Base-by-base conservation (phyloP, 2,888 invertebrate species). In the Melinaea marsaeus region DNA sequence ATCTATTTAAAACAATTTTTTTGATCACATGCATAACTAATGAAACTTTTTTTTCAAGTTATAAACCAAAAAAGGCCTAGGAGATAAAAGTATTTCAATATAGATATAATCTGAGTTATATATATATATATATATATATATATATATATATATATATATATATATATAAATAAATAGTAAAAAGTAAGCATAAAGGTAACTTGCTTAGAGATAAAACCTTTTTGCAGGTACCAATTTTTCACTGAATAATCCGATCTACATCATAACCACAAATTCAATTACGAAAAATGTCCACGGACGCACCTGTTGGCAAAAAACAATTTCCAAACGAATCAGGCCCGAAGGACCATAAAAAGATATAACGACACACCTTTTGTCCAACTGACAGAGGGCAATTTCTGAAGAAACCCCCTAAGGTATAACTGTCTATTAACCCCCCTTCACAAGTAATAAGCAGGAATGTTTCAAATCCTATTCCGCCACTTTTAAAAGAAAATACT, bases 291-390 rank as follows among this genome's bases (percentile, higher is more conserved):
- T 65, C 58, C 60, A 22, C 65, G 63, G 59, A 46, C 62, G 70
- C 73, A 76, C 77, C 79, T 78, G 80, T 75, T 73, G 76, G 75
- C 68, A 64, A 74, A 76, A 79, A 78, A 77, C 74, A 80, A 79
- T 80, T 80, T 77, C 66, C 69, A 63, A 71, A 69, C 65, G 73
- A 74, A 81, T 79, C 77, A 74, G 74, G 73, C 78, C 75, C 77
- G 72, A 74, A 77, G 76, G 77, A 75, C 75, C 76, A 75, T 78
- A 74, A 78, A 77, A 73, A 77, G 76, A 78, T 78, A 74, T 77
- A 78, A 77, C 75, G 69, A 72, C 51, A 73, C 70, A 69, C 72
- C 76, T 73, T 73, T 77, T 77, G 78, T 76, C 75, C 76, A 71
- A 71, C 68, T 58, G 71, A 70, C 69, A 64, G 71, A 69, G 69